Base-by-base conservation (phyloP, 2,888 invertebrate genomes). In the Leptopterna dolabrata region DNA sequence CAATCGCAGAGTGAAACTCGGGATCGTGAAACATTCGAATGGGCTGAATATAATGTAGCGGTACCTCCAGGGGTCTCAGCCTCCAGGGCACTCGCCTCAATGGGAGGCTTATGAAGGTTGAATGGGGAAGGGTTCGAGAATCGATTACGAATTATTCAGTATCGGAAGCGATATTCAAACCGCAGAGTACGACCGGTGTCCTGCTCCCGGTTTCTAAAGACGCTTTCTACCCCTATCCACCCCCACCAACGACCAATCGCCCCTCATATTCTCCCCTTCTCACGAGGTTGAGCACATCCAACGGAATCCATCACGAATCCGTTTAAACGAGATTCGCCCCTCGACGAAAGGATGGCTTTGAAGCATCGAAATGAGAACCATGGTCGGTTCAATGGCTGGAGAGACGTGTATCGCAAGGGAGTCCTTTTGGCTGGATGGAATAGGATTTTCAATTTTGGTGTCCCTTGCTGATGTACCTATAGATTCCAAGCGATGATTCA, bases 121-220 rank as follows among this genome's bases (percentile, higher is more conserved):
- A 63, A 63, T 63, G 63, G 27, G 63, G 24, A 19, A 27, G n/a
- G 27, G 19, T 19, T 63, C 63, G 27, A 27, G 24, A 63, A 19
- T 63, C 63, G 63, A 63, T 63, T 63, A 24, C 63, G 63, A 63
- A 63, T 63, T 63, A 63, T 63, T 63, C 63, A 27, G 63, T 63
- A 63, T 63, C 63, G 63, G 63, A 63, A 63, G 24, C 63, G 63
- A 63, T 63, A 63, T 63, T 63, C 63, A 63, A 24, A 63, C 63
- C 27, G 27, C 27, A 9, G 63, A 27, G 7, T 11, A 24, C 19
- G 24, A 11, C 63, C 63, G 24, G 63, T 63, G 63, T 63, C 63
- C 63, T 63, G 63, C 63, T 24, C 63, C 63, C 36, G 24, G 63
- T 63, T 63, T 63, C 63, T 63, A 63, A 63, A 63, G 63, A 63